Conservation (phyloP, 2,113 vertebrate species). For the Gnathonemus longibarbis region DNA sequence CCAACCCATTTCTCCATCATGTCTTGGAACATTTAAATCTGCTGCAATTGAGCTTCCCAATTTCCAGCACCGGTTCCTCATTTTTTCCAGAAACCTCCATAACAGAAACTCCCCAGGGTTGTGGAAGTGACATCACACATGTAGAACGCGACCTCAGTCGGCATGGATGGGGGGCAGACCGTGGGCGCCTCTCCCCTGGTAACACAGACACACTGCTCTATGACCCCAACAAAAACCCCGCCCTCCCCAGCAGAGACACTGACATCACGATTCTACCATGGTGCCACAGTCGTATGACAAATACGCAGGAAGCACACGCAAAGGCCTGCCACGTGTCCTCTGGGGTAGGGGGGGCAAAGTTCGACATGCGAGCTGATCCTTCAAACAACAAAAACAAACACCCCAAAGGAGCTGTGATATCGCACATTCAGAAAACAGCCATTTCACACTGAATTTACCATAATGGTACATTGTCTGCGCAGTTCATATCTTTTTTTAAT, state of each 20-base stretch:
- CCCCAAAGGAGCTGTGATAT: not conserved
- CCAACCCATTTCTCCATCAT: not conserved
- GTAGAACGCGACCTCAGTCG: not conserved
- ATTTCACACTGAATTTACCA: not conserved
- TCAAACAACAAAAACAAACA: not conserved
- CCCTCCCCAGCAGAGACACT: not conserved
- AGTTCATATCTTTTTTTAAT: not conserved
- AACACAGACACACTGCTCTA: not conserved
- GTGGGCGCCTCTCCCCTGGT: not conserved
- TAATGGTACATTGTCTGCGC: not conserved
- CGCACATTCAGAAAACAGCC: not conserved
- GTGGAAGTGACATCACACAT: not conserved
- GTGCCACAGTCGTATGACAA: not conserved
- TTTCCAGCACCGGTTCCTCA: not conserved
- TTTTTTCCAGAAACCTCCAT: not conserved
- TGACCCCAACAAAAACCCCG: not conserved
- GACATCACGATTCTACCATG: not conserved
- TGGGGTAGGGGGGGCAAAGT: not conserved
- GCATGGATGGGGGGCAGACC: not conserved
- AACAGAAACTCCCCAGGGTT: not conserved
- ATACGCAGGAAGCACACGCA: not conserved
- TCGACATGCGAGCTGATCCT: not conserved
- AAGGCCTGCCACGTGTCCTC: not conserved
- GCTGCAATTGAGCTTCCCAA: not conserved
- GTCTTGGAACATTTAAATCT: not conserved